These are phyloP conservation scores for Pelodiscus sinensis DNA, from an alignment of 2,113 vertebrate genomes.

Conservation along the genomic window DNA sequence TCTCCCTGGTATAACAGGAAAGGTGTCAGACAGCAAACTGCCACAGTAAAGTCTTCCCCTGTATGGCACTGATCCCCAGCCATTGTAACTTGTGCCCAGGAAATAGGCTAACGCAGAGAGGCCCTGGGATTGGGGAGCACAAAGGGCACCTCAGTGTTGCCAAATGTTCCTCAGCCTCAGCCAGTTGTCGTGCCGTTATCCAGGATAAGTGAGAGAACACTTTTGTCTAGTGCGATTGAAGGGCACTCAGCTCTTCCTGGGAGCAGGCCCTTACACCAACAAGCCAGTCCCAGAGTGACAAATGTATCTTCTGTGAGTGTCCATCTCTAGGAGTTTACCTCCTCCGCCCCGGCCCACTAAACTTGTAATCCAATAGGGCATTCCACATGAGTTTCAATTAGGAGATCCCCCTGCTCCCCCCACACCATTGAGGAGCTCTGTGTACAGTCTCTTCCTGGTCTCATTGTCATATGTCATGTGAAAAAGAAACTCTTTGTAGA, in stretches of 20 bases:
- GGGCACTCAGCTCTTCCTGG: not conserved
- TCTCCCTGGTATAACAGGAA: not conserved
- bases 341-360: not conserved
- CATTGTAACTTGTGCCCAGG: not conserved
- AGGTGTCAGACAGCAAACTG: not conserved
- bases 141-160: not conserved
- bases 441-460: not conserved
- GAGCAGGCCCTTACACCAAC: not conserved
- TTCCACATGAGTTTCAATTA: not conserved
- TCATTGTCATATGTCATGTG: not conserved
- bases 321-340: not conserved
- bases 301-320: not conserved
- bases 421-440: not conserved
- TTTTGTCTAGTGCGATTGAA: not conserved
- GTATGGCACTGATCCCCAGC: not conserved
- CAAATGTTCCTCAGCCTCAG: not conserved
- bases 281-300: not conserved
- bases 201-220: not conserved
- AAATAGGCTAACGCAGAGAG: not conserved
- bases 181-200: not conserved
- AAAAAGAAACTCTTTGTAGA: not conserved
- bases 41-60: not conserved
- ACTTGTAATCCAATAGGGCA: not conserved
- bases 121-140: not conserved
- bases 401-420: too few relatives aligned